Base-by-base conservation (phyloP, 2,113 vertebrate genomes). In the Malaclemys terrapin region DNA sequence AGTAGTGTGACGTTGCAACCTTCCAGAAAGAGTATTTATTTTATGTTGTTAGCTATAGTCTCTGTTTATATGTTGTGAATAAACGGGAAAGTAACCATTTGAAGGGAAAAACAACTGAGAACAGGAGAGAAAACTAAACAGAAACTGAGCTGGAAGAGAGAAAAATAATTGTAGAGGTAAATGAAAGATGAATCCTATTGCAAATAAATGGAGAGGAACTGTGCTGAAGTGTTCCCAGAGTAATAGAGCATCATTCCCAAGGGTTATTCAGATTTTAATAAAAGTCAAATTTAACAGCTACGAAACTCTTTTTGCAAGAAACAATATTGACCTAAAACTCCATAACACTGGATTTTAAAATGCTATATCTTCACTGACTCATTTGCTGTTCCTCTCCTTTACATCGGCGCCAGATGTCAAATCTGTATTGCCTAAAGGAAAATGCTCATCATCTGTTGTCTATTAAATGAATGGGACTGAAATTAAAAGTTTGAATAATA, bases 251-350 rank as follows among this genome's bases (percentile, higher is more conserved):
- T 95, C 96, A 89, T 97, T 97, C 91, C 96, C 96, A 89, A 91
- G 87, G 80, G 93, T 95, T 96, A 96, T 97, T 96, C 95, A 93
- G 96, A 95, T 97, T 97, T 95, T 93, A 95, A 90, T 92, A 96
- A 93, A 96, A 96, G 85, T 91, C 90, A 50, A 94, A 93, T 91
- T 96, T 95, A 97, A 91, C 93, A 95, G 87, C 82, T 1, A 3
- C 31, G 17, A 50, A 6, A 57, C 11, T 10, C 92, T 72, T 84
- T 93, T 82, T 94, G 92, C 97, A 84, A 95, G 96, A 96, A 96
- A 92, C 94, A 94, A 93, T 84, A 93, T 96, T 96, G 96, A 97
- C 96, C 94, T 94, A 95, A 96, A 95, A 88, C 96, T 95, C 96
- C 93, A 22, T 3, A 85, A 96, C 96, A 91, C 96, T 95, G 93